phyloP scores from a whole-genome alignment of 2,888 invertebrate genomes.

The Acanthosoma haemorrhoidale region DNA sequence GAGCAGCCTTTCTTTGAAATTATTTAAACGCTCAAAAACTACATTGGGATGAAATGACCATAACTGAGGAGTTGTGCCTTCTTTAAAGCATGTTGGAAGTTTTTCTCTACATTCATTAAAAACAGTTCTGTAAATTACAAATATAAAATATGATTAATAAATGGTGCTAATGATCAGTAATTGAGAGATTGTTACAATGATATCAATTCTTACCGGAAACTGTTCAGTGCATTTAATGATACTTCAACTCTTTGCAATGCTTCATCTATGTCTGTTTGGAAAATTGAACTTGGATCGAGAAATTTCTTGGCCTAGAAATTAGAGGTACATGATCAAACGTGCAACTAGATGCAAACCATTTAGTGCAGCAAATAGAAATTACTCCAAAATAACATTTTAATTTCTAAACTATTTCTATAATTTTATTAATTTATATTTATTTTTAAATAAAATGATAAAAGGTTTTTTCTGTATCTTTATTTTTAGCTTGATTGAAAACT shows the following conservation, averaged over 20 bases:
- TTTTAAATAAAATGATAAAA: no score
- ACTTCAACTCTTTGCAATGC: constrained; percentile 70
- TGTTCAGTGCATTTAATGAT: constrained; percentile 44
- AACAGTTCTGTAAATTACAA: constrained; percentile 47
- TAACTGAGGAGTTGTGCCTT: constrained; percentile 50
- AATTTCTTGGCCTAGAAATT: constrained; percentile 71
- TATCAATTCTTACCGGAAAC: constrained; percentile 43
- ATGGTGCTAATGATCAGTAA: background rate
- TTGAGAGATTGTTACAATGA: background rate
- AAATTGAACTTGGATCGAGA: constrained; percentile 84
- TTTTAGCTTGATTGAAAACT: no score
- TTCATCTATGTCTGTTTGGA: constrained; percentile 93
- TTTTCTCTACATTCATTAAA: constrained; percentile 68
- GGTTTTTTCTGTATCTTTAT: no score
- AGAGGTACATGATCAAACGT: no score
- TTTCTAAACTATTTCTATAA: no score
- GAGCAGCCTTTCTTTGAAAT: constrained; percentile 67
- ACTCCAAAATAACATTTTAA: no score
- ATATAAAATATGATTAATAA: background rate
- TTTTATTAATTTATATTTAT: no score
- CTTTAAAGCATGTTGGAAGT: constrained; percentile 60
- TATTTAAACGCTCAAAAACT: constrained; percentile 72
- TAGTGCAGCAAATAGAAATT: no score
- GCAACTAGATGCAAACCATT: no score
- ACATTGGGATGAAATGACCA: constrained; percentile 83